These are phyloP conservation scores for Heliconius erato DNA, from an alignment of 2,888 invertebrate species.

Conservation along the genomic window DNA sequence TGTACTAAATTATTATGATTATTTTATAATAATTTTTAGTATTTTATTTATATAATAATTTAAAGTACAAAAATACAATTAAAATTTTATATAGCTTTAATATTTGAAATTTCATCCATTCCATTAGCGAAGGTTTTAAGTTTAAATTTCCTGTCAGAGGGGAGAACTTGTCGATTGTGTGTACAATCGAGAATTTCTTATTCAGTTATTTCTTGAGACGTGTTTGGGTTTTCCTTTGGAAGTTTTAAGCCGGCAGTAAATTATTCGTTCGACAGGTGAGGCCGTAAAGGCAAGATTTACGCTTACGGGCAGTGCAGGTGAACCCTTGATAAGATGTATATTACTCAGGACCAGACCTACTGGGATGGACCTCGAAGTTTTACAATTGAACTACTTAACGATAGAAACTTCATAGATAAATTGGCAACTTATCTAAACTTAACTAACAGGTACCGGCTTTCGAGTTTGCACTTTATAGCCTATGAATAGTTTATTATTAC, in stretches of 20 bases:
- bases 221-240: constrained; percentile 83
- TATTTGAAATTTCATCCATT: constrained; percentile 68
- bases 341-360: constrained; percentile 76
- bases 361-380: constrained; percentile 68
- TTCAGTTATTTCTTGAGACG: constrained; percentile 84
- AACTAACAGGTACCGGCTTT: constrained; percentile 26
- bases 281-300: constrained; percentile 86
- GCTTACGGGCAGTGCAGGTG: constrained; percentile 76
- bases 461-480: constrained; percentile 17
- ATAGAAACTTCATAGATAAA: constrained; percentile 68
- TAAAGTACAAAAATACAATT: background rate
- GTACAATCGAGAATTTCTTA: constrained; percentile 80
- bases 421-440: constrained; percentile 69
- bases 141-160: constrained; percentile 72
- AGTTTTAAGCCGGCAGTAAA: constrained; percentile 85
- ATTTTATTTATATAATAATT: background rate
- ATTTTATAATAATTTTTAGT: background rate
- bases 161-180: constrained; percentile 54
- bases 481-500: constrained; percentile 33
- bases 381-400: constrained; percentile 58
- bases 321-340: constrained; percentile 83
- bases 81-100: constrained; percentile 17
- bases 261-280: constrained; percentile 85
- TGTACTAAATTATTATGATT: background rate
- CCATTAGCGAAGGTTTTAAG: constrained; percentile 71